These are phyloP conservation scores for Scopus umbretta DNA, from an alignment of 2,113 vertebrate genomes.

Conservation along the genomic window DNA sequence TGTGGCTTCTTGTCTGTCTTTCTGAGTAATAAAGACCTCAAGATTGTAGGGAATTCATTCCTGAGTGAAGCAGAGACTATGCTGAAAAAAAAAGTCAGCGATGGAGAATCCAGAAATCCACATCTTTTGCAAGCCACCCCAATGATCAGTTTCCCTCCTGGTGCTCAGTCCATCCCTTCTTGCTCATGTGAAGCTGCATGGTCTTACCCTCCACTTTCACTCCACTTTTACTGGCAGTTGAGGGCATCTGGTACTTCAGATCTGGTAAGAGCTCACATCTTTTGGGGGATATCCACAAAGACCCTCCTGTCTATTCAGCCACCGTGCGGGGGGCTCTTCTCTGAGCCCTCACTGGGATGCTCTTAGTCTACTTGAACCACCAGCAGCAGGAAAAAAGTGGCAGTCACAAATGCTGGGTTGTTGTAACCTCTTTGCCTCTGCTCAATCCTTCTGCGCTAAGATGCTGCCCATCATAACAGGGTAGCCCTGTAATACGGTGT, in stretches of 20 bases:
- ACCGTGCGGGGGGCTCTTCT: background rate
- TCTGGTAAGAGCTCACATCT: background rate
- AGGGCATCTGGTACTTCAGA: background rate
- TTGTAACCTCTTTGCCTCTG: background rate
- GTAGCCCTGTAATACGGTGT: background rate
- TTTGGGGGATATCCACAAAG: background rate
- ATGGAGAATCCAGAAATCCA: background rate
- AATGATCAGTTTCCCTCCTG: background rate
- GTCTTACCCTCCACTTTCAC: background rate
- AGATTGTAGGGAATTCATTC: background rate
- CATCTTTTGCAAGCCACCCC: background rate
- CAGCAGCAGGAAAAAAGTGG: background rate
- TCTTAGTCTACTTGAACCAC: background rate
- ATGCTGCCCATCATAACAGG: background rate
- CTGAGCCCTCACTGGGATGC: background rate
- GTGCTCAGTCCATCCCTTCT: background rate
- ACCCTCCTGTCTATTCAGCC: background rate
- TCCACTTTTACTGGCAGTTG: background rate
- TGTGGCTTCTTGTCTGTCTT: background rate
- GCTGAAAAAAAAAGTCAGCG: rapidly evolving
- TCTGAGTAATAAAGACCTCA: background rate
- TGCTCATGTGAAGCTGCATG: background rate
- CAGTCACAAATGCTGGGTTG: background rate
- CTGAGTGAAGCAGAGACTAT: background rate
- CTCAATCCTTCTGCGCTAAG: rapidly evolving